These are phyloP conservation scores for Leptinotarsa juncta DNA, from an alignment of 2,888 invertebrate genomes.

Conservation along the genomic window DNA sequence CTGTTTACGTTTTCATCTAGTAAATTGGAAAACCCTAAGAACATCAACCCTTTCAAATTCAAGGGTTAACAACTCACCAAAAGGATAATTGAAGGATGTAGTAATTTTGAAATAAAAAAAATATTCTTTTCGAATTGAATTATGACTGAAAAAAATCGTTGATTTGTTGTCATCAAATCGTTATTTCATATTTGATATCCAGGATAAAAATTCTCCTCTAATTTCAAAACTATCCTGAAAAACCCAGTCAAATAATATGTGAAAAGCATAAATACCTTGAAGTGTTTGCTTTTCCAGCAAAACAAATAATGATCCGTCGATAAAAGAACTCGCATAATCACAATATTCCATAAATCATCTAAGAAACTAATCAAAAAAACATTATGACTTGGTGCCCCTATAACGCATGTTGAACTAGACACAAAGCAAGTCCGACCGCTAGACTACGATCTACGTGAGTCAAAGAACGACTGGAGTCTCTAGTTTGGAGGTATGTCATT, in stretches of 20 bases:
- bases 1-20: too few relatives aligned
- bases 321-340: slow-evolving; percentile 35
- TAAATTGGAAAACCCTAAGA: too few relatives aligned
- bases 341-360: slow-evolving; percentile 42
- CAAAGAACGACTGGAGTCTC: slow-evolving; percentile 44
- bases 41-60: too few relatives aligned
- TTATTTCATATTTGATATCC: background rate
- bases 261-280: slow-evolving; percentile 17
- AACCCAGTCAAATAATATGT: background rate
- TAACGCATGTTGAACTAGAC: slow-evolving; percentile 33
- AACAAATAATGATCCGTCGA: slow-evolving; percentile 21
- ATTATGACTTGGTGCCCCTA: slow-evolving; percentile 13
- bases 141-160: too few relatives aligned
- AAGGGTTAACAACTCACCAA: too few relatives aligned
- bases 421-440: slow-evolving; percentile 24
- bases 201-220: background rate
- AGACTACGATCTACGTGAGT: slow-evolving; percentile 40
- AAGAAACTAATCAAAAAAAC: slow-evolving; percentile 23
- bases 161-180: too few relatives aligned
- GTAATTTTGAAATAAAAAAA: too few relatives aligned
- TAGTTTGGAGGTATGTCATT: slow-evolving; percentile 38
- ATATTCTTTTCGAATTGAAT: too few relatives aligned
- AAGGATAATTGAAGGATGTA: too few relatives aligned
- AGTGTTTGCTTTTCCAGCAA: slow-evolving; percentile 25
- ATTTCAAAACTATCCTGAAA: too few relatives aligned